A percentile compares a stretch with the other conserved stretches of the same genome.
Evolutionary conservation across 2,888 invertebrate genomes (phyloP).

Genomic region (Tuberolachnus salignus): DNA sequence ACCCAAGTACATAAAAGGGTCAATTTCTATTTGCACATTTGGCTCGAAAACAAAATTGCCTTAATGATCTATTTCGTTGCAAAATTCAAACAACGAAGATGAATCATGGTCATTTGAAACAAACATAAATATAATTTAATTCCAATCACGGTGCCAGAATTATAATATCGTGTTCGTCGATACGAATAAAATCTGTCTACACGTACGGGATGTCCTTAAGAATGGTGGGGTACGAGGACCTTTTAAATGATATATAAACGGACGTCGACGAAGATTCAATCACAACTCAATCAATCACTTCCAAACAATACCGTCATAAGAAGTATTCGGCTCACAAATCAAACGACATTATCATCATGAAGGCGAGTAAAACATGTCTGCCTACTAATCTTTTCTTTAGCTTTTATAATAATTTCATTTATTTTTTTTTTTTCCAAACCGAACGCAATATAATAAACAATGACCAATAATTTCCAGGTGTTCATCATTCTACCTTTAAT

Average conservation of each 20-base stretch:
- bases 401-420: no score
- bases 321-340: conserved; percentile 1
- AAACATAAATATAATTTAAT: conserved; percentile 35
- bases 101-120: conserved; percentile 48
- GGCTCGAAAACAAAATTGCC: conserved; percentile 38
- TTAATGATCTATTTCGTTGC: conserved; percentile 49
- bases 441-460: not conserved
- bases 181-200: conserved; percentile 37
- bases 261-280: conserved; percentile 9
- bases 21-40: conserved; percentile 30
- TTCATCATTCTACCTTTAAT: conserved; percentile 65
- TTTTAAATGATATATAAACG: conserved; percentile 51
- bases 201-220: conserved; percentile 49
- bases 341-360: conserved; percentile 18
- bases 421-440: not conserved
- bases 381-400: no score
- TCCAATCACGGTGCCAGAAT: conserved; percentile 42
- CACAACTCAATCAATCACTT: conserved; percentile 24
- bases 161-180: conserved; percentile 22
- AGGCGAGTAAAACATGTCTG: conserved; percentile 13
- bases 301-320: conserved; percentile 5
- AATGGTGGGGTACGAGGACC: conserved; percentile 35
- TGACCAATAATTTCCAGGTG: conserved; percentile 61
- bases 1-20: conserved; percentile 19
- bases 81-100: conserved; percentile 47